Percentiles rank a stretch among this genome's conserved stretches.
Conservation (phyloP, 2,797 vertebrate species). For the Buphagus erythrorhynchus region DNA sequence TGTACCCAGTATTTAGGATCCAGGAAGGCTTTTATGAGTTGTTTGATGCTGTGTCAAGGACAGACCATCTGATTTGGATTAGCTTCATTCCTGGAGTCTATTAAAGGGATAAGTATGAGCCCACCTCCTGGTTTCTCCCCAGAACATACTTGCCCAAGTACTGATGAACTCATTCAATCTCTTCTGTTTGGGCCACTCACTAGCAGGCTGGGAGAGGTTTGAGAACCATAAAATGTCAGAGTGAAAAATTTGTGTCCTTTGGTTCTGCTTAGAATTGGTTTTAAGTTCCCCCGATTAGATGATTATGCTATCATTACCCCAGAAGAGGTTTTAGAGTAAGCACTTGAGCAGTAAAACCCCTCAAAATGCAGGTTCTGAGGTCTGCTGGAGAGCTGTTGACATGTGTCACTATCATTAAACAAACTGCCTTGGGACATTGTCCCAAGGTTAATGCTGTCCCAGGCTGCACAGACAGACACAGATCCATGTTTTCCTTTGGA, state of each 20-base stretch:
- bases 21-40: neutral
- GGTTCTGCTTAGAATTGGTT: neutral
- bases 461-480: neutral
- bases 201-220: neutral
- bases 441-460: neutral
- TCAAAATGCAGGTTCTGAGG: neutral
- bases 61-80: constrained; percentile 23
- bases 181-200: neutral
- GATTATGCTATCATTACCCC: neutral
- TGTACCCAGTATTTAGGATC: neutral
- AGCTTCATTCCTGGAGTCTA: neutral
- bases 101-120: neutral
- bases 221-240: neutral
- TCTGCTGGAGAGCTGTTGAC: neutral
- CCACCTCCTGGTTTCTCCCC: neutral
- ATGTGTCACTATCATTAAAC: neutral
- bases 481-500: neutral
- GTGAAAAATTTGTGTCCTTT: neutral
- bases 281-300: neutral
- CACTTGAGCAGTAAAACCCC: neutral
- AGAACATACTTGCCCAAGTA: neutral
- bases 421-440: neutral
- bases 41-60: constrained; percentile 19
- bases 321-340: neutral
- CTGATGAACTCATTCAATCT: neutral